Evolutionary conservation across 2,797 vertebrate species (phyloP).

Genomic region (Crax fasciolata): DNA sequence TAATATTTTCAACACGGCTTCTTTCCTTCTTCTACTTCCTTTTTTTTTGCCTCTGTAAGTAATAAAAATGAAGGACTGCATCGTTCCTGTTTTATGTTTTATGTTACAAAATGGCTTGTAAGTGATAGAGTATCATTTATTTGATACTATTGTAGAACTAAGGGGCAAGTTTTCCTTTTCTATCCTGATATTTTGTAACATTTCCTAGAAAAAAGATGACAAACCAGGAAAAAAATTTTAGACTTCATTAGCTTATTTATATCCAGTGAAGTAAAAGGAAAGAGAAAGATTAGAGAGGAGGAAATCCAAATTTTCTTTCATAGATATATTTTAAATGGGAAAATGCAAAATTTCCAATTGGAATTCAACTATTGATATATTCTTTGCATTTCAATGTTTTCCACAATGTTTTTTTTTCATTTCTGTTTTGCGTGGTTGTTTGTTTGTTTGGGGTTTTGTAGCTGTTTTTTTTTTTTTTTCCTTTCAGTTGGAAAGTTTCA

Average conservation of each 20-base stretch:
- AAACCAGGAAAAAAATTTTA: fast-evolving
- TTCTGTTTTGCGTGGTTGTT: background rate
- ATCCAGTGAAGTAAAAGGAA: background rate
- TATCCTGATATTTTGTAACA: background rate
- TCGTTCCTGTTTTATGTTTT: background rate
- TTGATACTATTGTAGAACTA: background rate
- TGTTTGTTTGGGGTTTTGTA: background rate
- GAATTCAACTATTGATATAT: background rate
- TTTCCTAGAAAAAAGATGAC: background rate
- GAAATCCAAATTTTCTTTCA: background rate
- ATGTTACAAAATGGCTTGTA: background rate
- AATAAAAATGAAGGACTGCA: background rate
- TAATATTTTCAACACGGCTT: background rate
- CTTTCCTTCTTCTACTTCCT: background rate
- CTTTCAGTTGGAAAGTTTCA: background rate
- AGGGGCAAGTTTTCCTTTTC: background rate
- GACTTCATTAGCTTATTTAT: background rate
- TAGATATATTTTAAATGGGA: background rate
- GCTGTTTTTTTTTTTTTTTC: background rate
- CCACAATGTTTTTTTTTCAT: background rate
- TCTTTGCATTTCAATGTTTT: background rate
- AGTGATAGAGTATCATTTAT: background rate
- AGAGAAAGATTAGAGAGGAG: background rate
- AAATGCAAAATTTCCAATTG: background rate
- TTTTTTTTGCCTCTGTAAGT: background rate